Evolutionary conservation across 2,888 invertebrate genomes (phyloP).

Genomic region (Drosophila fulvimacula): DNA sequence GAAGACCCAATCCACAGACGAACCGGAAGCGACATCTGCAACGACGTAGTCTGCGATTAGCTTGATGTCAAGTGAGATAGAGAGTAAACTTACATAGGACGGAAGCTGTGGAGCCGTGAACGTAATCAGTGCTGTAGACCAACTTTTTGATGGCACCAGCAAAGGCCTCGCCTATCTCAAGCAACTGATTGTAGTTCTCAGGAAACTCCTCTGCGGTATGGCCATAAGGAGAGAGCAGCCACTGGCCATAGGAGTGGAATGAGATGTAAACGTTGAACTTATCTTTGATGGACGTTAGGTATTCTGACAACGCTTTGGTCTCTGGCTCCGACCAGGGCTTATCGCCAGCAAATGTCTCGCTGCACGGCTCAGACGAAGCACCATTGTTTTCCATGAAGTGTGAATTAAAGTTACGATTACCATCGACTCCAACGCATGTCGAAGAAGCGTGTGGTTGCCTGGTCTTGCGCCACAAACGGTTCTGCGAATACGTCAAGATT

Average conservation of each 20-base stretch:
- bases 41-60: neutral
- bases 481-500: slow-evolving; percentile 78
- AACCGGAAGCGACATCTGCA: slow-evolving; percentile 85
- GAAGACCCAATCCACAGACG: slow-evolving; percentile 86
- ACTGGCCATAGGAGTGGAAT: slow-evolving; percentile 89
- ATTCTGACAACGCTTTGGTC: slow-evolving; percentile 85
- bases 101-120: slow-evolving; percentile 86
- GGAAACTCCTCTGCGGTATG: slow-evolving; percentile 83
- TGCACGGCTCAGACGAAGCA: slow-evolving; percentile 85
- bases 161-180: slow-evolving; percentile 86
- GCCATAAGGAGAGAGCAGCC: slow-evolving; percentile 87
- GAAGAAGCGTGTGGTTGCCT: slow-evolving; percentile 85
- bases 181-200: slow-evolving; percentile 85
- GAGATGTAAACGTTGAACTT: slow-evolving; percentile 86
- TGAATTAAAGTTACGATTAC: slow-evolving; percentile 83
- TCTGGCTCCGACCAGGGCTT: slow-evolving; percentile 87
- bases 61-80: neutral
- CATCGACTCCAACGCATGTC: slow-evolving; percentile 83
- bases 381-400: slow-evolving; percentile 84
- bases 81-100: slow-evolving; percentile 85
- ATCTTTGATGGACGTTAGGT: slow-evolving; percentile 84
- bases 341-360: slow-evolving; percentile 86
- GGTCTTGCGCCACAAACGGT: slow-evolving; percentile 89
- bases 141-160: slow-evolving; percentile 85
- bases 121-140: slow-evolving; percentile 85